Conservation (phyloP, 2,888 invertebrate species). For the Hydrotaea cyrtoneurina region DNA sequence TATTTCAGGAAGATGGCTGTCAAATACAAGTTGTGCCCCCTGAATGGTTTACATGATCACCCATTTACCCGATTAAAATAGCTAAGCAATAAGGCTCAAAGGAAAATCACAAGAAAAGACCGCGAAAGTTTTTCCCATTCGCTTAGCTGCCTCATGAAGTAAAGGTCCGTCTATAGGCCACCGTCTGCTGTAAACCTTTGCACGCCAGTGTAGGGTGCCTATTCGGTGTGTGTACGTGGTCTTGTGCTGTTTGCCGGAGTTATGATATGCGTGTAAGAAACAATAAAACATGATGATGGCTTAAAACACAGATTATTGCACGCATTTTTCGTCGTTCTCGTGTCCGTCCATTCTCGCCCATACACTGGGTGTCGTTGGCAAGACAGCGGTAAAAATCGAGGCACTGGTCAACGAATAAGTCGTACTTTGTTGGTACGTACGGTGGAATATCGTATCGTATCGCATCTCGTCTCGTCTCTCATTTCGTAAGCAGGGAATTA, state of each 20-base stretch:
- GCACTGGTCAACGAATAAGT: constrained; percentile 2
- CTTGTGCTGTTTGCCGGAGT: constrained; percentile 31
- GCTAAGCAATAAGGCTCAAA: too few species aligned
- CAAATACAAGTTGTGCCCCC: too few species aligned
- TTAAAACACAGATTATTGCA: constrained; percentile 30
- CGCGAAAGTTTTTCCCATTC: too few species aligned
- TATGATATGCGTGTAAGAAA: constrained; percentile 17
- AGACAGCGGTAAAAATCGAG: constrained; percentile 3
- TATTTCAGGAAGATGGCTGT: too few species aligned
- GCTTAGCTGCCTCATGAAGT: too few species aligned
- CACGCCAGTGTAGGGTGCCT: not conserved
- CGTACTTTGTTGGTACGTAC: not conserved
- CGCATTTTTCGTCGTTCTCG: not conserved
- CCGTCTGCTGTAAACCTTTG: not conserved
- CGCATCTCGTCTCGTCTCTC: too few species aligned
- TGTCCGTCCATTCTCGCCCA: not conserved
- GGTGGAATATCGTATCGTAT: too few species aligned
- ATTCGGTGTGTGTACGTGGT: not conserved
- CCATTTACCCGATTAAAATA: too few species aligned
- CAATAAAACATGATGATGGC: constrained; percentile 28
- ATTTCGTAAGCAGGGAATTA: not conserved
- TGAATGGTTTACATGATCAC: too few species aligned
- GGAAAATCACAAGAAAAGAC: too few species aligned
- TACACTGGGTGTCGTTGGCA: not conserved
- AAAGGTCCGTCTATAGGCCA: too few species aligned